Percentiles rank a stretch among this genome's conserved stretches.
These are phyloP conservation scores for Neuroterus valhalla DNA, from an alignment of 1,140 invertebrate species.

Conservation along the genomic window DNA sequence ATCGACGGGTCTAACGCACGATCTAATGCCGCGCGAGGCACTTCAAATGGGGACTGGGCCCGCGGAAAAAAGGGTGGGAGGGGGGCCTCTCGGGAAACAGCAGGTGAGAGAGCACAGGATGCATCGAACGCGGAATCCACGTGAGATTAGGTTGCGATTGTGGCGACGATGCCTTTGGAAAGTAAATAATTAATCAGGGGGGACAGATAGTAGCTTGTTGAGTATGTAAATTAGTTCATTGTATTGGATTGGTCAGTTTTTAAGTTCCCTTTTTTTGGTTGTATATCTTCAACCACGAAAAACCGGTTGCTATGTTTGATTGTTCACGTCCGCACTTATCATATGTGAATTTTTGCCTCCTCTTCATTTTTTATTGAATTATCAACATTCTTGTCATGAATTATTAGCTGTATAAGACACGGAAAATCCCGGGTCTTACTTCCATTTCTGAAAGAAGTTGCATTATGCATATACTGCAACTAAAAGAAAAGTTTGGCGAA, in stretches of 20 bases:
- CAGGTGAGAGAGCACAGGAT: constrained; percentile 5
- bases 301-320: too few species aligned
- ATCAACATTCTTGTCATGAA: too few species aligned
- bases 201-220: not conserved
- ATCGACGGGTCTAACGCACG: constrained; percentile 69
- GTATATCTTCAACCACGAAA: too few species aligned
- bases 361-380: constrained; percentile 2
- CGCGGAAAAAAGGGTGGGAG: constrained; percentile 32
- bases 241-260: not conserved
- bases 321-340: too few species aligned
- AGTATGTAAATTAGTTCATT: too few species aligned
- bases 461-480: too few species aligned
- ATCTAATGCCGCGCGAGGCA: constrained; percentile 63
- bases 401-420: too few species aligned
- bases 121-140: constrained; percentile 39
- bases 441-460: too few species aligned
- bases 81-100: constrained; percentile 27
- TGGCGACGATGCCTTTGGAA: not conserved
- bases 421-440: too few species aligned
- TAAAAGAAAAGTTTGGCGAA: too few species aligned
- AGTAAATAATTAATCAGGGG: constrained; percentile 9
- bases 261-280: not conserved
- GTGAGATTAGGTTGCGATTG: not conserved
- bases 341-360: not conserved
- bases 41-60: constrained; percentile 39